Base-by-base conservation (phyloP, 2,888 invertebrate species). In the Hydroisotoma schaefferi region DNA sequence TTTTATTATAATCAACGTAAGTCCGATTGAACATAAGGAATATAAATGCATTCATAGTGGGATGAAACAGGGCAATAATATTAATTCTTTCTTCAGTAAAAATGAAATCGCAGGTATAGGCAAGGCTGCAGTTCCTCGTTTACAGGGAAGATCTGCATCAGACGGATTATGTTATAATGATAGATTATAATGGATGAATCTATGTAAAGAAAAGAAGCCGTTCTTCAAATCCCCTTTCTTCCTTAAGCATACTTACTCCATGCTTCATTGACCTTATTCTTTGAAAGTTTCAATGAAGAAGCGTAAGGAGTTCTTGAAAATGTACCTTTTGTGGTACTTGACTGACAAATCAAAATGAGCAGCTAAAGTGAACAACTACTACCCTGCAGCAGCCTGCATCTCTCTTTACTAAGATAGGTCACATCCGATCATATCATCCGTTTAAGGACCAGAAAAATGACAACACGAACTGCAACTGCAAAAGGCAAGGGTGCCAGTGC, bases 41-140 rank as follows among this genome's bases (percentile, higher is more conserved):
- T n/a, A 18, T 59, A 63, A 64, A 60, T 60, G 64, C 60, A 61
- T 64, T 61, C 60, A 64, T 64, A 64, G 61, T 61, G 57, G 64
- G 64, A 54, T 64, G 61, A 53, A 61, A 64, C 56, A 56, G 64
- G 54, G 57, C 61, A 64, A 64, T 64, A 64, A 55, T 40, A n/a
- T n/a, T n/a, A n/a, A n/a, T n/a, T n/a, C n/a, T n/a, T 40, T 20
- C 20, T 40, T 40, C n/a, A 40, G 40, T 40, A 18, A 40, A 40
- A 40, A 40, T 18, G 40, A 15, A 4, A 4, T n/a, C n/a, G n/a
- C n/a, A n/a, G n/a, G n/a, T n/a, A n/a, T n/a, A n/a, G n/a, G n/a
- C n/a, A n/a, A n/a, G n/a, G n/a, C n/a, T n/a, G n/a, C n/a, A n/a
- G n/a, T n/a, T n/a, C n/a, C n/a, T n/a, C n/a, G n/a, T n/a, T n/a